Percentiles rank a stretch among this genome's conserved stretches.
These are phyloP conservation scores for Piaya cayana DNA, from an alignment of 2,113 vertebrate species.

Conservation along the genomic window DNA sequence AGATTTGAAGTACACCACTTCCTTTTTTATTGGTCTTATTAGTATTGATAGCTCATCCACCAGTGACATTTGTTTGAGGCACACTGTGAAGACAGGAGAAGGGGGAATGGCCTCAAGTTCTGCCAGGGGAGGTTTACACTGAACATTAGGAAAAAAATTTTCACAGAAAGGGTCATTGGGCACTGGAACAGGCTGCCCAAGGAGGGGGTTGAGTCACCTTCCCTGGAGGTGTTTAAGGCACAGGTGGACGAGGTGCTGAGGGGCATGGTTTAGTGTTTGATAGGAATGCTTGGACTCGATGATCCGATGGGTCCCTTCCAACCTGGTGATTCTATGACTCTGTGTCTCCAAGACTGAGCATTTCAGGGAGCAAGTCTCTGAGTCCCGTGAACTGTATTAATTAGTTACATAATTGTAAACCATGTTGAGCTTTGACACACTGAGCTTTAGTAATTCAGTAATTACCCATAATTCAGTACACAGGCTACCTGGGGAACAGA, in stretches of 20 bases:
- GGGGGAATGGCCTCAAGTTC: too few relatives aligned
- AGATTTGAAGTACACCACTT: neutral
- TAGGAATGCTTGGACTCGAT: too few relatives aligned
- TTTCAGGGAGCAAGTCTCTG: neutral
- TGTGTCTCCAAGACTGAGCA: neutral
- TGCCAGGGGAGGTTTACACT: too few relatives aligned
- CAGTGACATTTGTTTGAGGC: neutral
- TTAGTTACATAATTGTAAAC: neutral
- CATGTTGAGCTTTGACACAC: neutral
- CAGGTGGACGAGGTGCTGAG: too few relatives aligned
- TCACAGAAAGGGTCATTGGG: too few relatives aligned
- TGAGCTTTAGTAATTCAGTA: neutral
- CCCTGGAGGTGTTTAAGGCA: too few relatives aligned
- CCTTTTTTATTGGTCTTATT: neutral
- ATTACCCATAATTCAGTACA: neutral
- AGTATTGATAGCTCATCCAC: neutral
- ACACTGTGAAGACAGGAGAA: neutral
- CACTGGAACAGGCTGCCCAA: too few relatives aligned
- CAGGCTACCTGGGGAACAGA: neutral
- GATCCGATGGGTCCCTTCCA: too few relatives aligned
- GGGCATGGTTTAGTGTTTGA: too few relatives aligned
- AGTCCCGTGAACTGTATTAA: neutral
- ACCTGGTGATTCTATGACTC: too few relatives aligned
- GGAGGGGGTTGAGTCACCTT: too few relatives aligned
- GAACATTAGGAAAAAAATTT: too few relatives aligned